Evolutionary conservation across 2,888 invertebrate genomes (phyloP), one percentile per base, ranked within the genome.

Genomic region (Clepsis dumicolana): DNA sequence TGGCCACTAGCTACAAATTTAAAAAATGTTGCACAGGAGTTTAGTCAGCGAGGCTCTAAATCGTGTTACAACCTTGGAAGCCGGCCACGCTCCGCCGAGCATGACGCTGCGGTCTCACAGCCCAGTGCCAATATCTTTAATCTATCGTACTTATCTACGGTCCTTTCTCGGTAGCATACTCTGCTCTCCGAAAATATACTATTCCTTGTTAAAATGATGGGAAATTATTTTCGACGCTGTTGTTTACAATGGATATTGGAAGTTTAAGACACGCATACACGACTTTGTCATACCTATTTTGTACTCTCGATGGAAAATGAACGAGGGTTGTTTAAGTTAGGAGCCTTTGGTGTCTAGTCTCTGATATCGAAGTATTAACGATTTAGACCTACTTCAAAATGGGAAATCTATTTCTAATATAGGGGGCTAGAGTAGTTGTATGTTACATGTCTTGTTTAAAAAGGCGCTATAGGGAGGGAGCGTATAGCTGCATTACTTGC

Each of bases 1-100:
- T 73, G 74, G 59, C 68, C 25, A 25, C 59, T n/a, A 25, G 60
- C 54, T 56, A 35, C 56, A 56, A 74, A 69, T 48, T 64, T 80
- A 86, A 86, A 83, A 85, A 85, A 78, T 73, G 71, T 76, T 84
- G 82, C 79, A 77, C 77, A 79, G 84, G 80, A 76, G 80, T 83
- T 82, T 82, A 80, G 81, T 79, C 81, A 77, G 73, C 77, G 75
- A 81, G 79, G 81, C 80, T 83, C 77, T 84, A 87, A 90, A 88
- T 85, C 82, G 88, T 82, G 85, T 85, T 87, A 83, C 83, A 89
- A 85, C 93, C 92, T 92, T 92, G 91, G 87, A 87, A 85, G 87
- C 82, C 82, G 81, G 84, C 77, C 83, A 89, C 84, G 93, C 90
- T 91, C 75, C 77, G 86, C 72, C 78, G 84, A 89, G 90, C 92